Conservation (phyloP, 2,888 invertebrate genomes). For the Amblyjoppa proteus region DNA sequence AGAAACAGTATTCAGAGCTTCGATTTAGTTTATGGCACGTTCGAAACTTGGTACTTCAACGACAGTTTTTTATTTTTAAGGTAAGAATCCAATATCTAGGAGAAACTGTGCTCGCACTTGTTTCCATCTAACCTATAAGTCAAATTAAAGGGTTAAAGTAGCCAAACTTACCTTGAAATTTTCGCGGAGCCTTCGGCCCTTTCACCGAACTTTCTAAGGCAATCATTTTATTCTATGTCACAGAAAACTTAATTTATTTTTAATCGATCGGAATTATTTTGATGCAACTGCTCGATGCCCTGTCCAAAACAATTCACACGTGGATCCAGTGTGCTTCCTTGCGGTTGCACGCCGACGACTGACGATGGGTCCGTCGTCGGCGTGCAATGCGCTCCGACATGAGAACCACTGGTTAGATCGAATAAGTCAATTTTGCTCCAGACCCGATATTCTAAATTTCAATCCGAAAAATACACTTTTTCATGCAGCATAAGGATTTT, state of each 20-base stretch:
- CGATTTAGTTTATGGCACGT: background rate
- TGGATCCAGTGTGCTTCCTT: background rate
- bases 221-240: constrained; percentile 23
- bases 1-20: background rate
- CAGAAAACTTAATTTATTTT: background rate
- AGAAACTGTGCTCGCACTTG: background rate
- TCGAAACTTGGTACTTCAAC: background rate
- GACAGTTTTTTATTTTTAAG: background rate
- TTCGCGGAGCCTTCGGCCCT: background rate
- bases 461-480: no score
- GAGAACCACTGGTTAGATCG: no score
- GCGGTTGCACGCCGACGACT: background rate
- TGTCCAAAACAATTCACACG: background rate
- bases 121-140: background rate
- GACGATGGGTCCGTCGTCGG: background rate
- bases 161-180: constrained; percentile 27
- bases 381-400: no score
- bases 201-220: constrained; percentile 30
- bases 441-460: no score
- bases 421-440: no score
- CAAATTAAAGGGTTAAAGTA: background rate
- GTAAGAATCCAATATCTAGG: background rate
- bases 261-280: background rate
- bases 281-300: background rate
- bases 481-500: no score